These are phyloP conservation scores for Celastrina argiolus DNA, from an alignment of 2,888 invertebrate species.

Conservation along the genomic window DNA sequence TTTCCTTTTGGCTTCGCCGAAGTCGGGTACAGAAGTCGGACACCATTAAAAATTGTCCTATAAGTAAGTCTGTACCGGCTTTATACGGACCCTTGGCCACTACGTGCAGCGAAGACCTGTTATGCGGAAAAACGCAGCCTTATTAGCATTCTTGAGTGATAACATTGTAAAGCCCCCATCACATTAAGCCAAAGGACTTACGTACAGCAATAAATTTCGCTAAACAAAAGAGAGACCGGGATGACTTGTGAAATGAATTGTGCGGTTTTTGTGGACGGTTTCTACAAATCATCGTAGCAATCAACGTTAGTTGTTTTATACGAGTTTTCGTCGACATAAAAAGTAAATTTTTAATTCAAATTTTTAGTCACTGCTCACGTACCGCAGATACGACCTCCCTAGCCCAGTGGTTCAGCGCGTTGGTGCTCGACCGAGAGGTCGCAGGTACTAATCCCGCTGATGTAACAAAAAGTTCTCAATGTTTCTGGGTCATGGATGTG, in stretches of 20 bases:
- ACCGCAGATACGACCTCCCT: too few species aligned
- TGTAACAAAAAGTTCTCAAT: too few species aligned
- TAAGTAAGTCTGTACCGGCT: background rate
- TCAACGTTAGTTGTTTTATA: background rate
- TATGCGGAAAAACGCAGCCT: conserved; percentile 32
- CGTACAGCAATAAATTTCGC: conserved; percentile 48
- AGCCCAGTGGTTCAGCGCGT: too few species aligned
- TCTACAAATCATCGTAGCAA: conserved; percentile 41
- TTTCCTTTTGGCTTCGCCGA: too few species aligned
- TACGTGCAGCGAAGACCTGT: conserved; percentile 2
- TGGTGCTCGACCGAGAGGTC: too few species aligned
- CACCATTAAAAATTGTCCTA: too few species aligned
- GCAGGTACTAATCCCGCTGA: too few species aligned
- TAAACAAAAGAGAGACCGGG: conserved; percentile 53
- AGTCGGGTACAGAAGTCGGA: too few species aligned
- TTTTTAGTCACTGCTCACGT: too few species aligned
- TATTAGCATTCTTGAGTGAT: conserved; percentile 40
- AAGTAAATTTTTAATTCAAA: too few species aligned
- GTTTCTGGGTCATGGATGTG: too few species aligned
- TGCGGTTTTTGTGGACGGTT: conserved; percentile 51
- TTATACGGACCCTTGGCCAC: background rate
- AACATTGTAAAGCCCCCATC: conserved; percentile 51
- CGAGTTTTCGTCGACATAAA: background rate
- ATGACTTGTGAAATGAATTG: conserved; percentile 51
- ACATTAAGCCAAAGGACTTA: conserved; percentile 42